Evolutionary conservation across 2,888 invertebrate genomes (phyloP).

Genomic region (Aphelenchoides bicaudatus): DNA sequence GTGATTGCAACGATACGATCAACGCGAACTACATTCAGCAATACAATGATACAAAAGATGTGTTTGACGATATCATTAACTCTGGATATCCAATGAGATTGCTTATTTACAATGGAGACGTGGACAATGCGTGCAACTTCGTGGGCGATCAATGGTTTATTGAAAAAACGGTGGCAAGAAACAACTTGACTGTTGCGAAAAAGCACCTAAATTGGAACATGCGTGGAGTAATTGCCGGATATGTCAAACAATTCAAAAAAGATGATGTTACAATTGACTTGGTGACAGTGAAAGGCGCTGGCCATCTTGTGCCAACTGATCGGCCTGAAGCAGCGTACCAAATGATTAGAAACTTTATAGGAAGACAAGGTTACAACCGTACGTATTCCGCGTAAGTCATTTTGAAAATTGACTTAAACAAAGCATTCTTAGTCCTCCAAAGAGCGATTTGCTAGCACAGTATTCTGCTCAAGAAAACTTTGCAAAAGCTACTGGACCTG

Average conservation of each 20-base stretch:
- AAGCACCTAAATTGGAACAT: constrained; percentile 38
- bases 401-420: constrained; percentile 13
- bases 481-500: constrained; percentile 5
- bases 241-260: constrained; percentile 42
- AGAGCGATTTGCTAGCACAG: background rate
- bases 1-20: constrained; percentile 39
- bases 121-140: constrained; percentile 49
- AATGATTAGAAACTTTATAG: constrained; percentile 69
- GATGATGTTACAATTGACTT: constrained; percentile 39
- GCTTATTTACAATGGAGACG: constrained; percentile 48
- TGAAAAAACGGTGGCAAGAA: constrained; percentile 37
- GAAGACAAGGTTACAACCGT: constrained; percentile 39
- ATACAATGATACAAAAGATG: constrained; percentile 40
- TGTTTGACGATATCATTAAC: constrained; percentile 47
- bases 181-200: constrained; percentile 29
- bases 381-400: constrained; percentile 27
- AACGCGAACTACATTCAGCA: constrained; percentile 42
- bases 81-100: constrained; percentile 44
- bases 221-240: constrained; percentile 45
- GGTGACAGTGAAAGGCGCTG: constrained; percentile 45
- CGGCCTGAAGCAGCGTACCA: constrained; percentile 76
- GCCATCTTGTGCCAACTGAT: constrained; percentile 78
- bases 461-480: background rate
- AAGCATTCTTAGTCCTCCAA: background rate
- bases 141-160: constrained; percentile 54